phyloP scores from a whole-genome alignment of 2,888 invertebrate species.

The Erpobdella octoculata region DNA sequence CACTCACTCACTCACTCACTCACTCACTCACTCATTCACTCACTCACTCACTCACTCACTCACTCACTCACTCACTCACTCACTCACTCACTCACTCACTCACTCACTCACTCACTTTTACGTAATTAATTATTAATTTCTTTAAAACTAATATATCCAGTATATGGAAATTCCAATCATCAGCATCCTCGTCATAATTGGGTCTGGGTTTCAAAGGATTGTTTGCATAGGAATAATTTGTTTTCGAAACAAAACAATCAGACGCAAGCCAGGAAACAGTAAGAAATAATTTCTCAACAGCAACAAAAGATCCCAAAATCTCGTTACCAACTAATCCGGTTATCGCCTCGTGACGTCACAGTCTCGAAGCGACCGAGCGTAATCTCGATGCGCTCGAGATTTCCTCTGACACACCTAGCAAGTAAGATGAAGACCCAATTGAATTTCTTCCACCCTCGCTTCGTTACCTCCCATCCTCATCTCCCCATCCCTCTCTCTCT shows the following conservation, averaged over 20 bases:
- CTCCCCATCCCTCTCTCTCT: too few species aligned
- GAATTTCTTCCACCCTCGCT: background rate
- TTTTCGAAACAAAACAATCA: background rate
- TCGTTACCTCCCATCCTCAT: too few species aligned
- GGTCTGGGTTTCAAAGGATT: background rate
- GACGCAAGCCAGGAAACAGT: background rate
- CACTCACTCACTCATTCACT: too few species aligned
- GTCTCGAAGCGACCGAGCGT: constrained; percentile 3
- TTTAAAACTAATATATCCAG: too few species aligned
- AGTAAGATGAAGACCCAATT: background rate
- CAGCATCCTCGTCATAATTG: background rate
- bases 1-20: too few species aligned
- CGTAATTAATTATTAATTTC: too few species aligned
- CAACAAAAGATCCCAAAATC: constrained; percentile 12
- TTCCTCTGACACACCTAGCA: background rate
- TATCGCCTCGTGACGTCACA: constrained; percentile 10
- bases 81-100: too few species aligned
- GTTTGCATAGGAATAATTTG: background rate
- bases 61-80: too few species aligned
- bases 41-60: too few species aligned
- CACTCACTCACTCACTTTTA: too few species aligned
- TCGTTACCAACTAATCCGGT: constrained; percentile 6
- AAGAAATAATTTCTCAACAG: constrained; percentile 1
- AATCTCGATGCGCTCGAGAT: background rate
- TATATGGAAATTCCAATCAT: background rate